These are phyloP conservation scores for Himalopsyche japonica DNA, from an alignment of 2,888 invertebrate genomes.

Conservation along the genomic window DNA sequence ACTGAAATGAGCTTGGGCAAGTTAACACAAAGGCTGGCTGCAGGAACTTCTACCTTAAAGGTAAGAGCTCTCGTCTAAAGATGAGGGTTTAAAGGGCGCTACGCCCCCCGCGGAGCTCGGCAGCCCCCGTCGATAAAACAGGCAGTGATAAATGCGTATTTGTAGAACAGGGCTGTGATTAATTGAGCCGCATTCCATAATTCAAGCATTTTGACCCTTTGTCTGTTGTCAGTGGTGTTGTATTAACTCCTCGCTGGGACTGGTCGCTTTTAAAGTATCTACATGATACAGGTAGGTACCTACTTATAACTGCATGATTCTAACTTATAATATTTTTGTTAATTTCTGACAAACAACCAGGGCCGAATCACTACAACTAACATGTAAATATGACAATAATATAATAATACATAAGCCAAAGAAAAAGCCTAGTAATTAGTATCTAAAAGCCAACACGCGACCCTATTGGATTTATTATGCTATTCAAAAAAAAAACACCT, in stretches of 20 bases:
- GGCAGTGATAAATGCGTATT: slow-evolving; percentile 40
- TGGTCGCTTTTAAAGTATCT: not conserved
- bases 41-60: not conserved
- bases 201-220: slow-evolving; percentile 33
- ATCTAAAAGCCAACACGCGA: too few species aligned
- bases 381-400: too few species aligned
- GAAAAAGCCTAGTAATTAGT: too few species aligned
- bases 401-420: too few species aligned
- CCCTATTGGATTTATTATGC: too few species aligned
- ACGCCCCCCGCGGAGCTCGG: slow-evolving; percentile 27
- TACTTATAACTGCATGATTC: not conserved
- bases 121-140: slow-evolving; percentile 38
- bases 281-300: not conserved
- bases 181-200: slow-evolving; percentile 40
- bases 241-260: not conserved
- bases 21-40: slow-evolving; percentile 10
- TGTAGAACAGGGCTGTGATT: slow-evolving; percentile 35
- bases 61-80: not conserved
- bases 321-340: not conserved
- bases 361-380: not conserved
- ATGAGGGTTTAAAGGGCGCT: slow-evolving; percentile 14
- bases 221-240: slow-evolving; percentile 15
- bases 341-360: not conserved
- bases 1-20: not conserved
- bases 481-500: too few species aligned